phyloP scores from a whole-genome alignment of 2,888 invertebrate genomes.

The Ennomos quercinarius region DNA sequence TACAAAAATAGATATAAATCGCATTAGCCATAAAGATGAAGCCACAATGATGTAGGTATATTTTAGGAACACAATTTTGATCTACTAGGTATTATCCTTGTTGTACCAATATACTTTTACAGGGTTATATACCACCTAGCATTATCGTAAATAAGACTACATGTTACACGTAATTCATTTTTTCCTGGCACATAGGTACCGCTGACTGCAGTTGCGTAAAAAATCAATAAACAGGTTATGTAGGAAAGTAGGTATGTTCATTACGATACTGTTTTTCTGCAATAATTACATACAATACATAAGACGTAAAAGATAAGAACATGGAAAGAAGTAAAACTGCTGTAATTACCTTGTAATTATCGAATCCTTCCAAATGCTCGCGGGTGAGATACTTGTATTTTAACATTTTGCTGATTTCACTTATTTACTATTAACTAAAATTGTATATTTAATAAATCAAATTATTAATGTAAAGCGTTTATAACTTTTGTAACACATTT shows the following conservation, averaged over 20 bases:
- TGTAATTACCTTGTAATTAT: constrained; percentile 93
- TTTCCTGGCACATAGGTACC: no score
- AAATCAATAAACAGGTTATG: constrained; percentile 61
- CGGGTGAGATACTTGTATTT: constrained; percentile 92
- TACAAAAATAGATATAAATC: constrained; percentile 12
- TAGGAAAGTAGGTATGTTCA: neutral
- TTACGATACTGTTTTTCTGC: no score
- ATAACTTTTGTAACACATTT: constrained; percentile 17
- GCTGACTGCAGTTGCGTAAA: constrained; percentile 7
- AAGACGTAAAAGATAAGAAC: neutral
- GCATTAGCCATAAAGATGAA: constrained; percentile 6
- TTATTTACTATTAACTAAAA: constrained; percentile 6
- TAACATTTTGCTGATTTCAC: constrained; percentile 70
- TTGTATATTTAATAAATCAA: constrained; percentile 4
- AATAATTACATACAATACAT: neutral
- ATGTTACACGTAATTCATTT: no score
- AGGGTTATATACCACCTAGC: no score
- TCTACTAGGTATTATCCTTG: constrained; percentile 14
- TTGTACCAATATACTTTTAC: neutral
- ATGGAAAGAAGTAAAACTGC: constrained; percentile 12
- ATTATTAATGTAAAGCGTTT: constrained; percentile 4
- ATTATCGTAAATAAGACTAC: no score
- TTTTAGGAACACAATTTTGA: constrained; percentile 6
- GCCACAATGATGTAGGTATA: constrained; percentile 9
- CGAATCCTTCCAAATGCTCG: constrained; percentile 96